phyloP scores from a whole-genome alignment of 2,113 vertebrate species.

The Erythrolamprus reginae region DNA sequence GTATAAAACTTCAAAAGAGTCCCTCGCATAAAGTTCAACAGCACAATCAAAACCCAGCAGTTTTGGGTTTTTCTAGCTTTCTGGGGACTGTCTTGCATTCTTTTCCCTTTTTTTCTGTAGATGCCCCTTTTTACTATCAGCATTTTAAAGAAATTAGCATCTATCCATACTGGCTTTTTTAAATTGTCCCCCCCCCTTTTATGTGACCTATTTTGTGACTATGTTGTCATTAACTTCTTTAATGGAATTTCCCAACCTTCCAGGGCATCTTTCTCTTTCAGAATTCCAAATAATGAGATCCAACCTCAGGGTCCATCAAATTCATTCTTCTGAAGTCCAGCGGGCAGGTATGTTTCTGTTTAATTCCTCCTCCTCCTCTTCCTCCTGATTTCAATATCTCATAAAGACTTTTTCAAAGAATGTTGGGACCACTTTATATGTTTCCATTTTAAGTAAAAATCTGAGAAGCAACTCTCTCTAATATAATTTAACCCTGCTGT shows the following conservation, averaged over 20 bases:
- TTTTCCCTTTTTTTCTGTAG: neutral
- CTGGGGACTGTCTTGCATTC: neutral
- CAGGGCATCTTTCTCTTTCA: neutral
- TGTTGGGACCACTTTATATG: neutral
- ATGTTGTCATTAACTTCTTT: neutral
- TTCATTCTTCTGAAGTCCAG: neutral
- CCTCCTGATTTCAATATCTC: neutral
- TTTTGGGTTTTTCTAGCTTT: neutral
- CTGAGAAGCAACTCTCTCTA: neutral
- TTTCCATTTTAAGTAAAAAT: constrained; percentile 1
- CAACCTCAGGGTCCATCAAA: neutral
- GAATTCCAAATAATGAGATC: neutral
- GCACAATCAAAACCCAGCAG: neutral
- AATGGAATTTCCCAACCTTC: neutral
- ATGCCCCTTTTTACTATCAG: neutral
- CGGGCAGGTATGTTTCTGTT: neutral
- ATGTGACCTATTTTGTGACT: neutral
- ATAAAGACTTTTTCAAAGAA: neutral
- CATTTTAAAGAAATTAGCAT: neutral
- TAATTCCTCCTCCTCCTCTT: neutral
- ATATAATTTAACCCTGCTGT: no score
- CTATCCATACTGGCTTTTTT: neutral
- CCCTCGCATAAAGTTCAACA: neutral
- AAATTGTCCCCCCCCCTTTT: neutral
- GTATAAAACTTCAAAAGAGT: neutral